A percentile compares a stretch with the other conserved stretches of the same genome.
Conservation (phyloP, 2,888 invertebrate species). For the Candidula unifasciata region DNA sequence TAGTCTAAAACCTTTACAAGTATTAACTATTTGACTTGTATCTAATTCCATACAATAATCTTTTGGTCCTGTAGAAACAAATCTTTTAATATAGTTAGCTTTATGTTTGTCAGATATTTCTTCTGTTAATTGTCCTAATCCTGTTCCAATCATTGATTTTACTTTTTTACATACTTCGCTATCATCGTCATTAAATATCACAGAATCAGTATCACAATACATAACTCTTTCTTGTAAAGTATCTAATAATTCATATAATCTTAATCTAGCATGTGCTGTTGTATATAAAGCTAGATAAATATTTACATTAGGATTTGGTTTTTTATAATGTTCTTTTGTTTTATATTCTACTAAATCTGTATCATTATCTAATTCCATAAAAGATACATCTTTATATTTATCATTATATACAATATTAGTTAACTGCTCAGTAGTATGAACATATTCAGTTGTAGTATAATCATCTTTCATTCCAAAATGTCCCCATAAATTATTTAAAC, state of each 20-base stretch:
- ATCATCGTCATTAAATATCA: constrained; percentile 17
- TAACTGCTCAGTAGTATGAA: background rate
- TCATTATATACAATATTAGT: constrained; percentile 3
- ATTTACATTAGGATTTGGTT: constrained; percentile 14
- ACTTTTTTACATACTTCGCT: constrained; percentile 6
- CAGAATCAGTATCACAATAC: constrained; percentile 15
- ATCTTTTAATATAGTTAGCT: constrained; percentile 4
- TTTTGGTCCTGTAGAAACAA: constrained; percentile 14
- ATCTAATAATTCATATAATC: constrained; percentile 9
- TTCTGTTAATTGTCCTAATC: constrained; percentile 14
- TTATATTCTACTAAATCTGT: constrained; percentile 14
- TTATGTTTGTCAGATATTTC: constrained; percentile 8
- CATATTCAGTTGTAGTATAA: constrained; percentile 3
- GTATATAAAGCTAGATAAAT: constrained; percentile 18
- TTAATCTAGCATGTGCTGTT: constrained; percentile 12
- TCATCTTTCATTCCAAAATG: constrained; percentile 21
- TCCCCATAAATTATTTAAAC: constrained; percentile 8
- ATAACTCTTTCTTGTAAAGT: constrained; percentile 10
- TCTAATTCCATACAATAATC: constrained; percentile 13
- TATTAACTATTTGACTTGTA: background rate
- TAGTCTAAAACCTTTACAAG: background rate
- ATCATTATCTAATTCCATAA: constrained; percentile 6
- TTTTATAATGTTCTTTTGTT: constrained; percentile 20
- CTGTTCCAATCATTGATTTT: constrained; percentile 5
- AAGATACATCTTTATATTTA: constrained; percentile 22